Conservation (phyloP, 2,888 invertebrate genomes). For the Drosophila melanosoma region DNA sequence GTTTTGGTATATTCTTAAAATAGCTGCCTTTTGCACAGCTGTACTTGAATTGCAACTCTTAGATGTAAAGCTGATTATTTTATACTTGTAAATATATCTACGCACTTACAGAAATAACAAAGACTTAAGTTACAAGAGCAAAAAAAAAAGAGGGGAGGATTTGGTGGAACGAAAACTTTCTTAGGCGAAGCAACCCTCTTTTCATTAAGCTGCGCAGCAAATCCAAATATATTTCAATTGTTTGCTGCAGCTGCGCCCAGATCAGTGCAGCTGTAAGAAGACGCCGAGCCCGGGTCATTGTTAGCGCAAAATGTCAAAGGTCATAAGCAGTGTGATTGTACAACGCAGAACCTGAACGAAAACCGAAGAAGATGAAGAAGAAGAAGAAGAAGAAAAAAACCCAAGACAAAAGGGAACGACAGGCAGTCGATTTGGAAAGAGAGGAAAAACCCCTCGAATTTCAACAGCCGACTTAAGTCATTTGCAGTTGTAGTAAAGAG, state of each 20-base stretch:
- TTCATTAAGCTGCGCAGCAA: slow-evolving; percentile 13
- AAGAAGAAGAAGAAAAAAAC: slow-evolving; percentile 34
- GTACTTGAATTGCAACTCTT: background rate
- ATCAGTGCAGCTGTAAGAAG: slow-evolving; percentile 60
- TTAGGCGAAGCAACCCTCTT: slow-evolving; percentile 20
- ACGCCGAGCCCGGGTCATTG: slow-evolving; percentile 50
- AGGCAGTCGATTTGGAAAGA: slow-evolving; percentile 49
- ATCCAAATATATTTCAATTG: slow-evolving; percentile 46
- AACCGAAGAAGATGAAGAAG: slow-evolving; percentile 8
- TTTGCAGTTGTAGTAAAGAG: slow-evolving; percentile 5
- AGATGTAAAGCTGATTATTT: background rate
- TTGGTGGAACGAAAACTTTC: slow-evolving; percentile 16
- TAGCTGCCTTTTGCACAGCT: background rate
- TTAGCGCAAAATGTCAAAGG: slow-evolving; percentile 72
- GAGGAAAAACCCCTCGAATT: slow-evolving; percentile 48
- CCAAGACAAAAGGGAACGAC: slow-evolving; percentile 57
- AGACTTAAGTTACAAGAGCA: slow-evolving; percentile 1
- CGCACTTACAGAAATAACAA: background rate
- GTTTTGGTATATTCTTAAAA: background rate
- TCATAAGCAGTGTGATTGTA: slow-evolving; percentile 69
- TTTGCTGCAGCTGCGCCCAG: slow-evolving; percentile 64
- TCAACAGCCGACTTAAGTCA: slow-evolving; percentile 34
- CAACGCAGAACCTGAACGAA: slow-evolving; percentile 50
- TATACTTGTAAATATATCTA: background rate
- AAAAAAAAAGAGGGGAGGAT: slow-evolving; percentile 1